Percentiles rank a stretch among this genome's conserved stretches.
Evolutionary conservation across 2,113 vertebrate species (phyloP).

Genomic region (Aegotheles bennettii): DNA sequence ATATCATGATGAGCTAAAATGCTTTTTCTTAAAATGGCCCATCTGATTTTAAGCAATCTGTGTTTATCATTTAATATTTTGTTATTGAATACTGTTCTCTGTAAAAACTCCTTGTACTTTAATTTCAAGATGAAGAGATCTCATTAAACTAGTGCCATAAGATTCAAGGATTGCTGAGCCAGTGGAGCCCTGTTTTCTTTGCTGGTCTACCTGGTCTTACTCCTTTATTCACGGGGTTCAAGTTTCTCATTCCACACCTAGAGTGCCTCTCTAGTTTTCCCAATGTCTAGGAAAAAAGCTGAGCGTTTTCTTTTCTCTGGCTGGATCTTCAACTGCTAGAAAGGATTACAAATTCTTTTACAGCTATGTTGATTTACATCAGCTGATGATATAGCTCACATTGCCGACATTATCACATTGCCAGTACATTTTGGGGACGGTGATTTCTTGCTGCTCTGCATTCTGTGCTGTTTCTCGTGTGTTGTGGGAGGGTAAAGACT

Average conservation of each 20-base stretch:
- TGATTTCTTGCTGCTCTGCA: conserved; percentile 49
- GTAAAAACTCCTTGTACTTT: conserved; percentile 76
- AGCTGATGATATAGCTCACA: conserved; percentile 64
- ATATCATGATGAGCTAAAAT: conserved; percentile 86
- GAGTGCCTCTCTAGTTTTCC: background rate
- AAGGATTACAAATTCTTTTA: conserved; percentile 45
- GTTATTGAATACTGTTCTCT: conserved; percentile 80
- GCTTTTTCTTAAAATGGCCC: conserved; percentile 86
- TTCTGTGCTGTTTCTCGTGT: conserved; percentile 57
- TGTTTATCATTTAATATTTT: conserved; percentile 89
- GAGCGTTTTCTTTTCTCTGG: background rate
- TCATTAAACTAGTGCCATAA: conserved; percentile 75
- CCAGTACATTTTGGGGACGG: conserved; percentile 59
- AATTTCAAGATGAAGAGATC: conserved; percentile 80
- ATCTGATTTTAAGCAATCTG: conserved; percentile 86
- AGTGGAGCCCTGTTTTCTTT: conserved; percentile 46
- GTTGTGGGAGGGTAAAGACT: conserved; percentile 55
- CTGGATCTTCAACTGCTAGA: conserved; percentile 15
- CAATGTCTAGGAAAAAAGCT: background rate
- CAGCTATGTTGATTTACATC: conserved; percentile 57
- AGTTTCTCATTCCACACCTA: background rate
- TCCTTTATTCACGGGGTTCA: background rate
- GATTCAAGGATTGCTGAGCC: conserved; percentile 65
- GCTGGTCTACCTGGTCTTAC: background rate
- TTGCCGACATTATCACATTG: conserved; percentile 66